A percentile compares a stretch with the other conserved stretches of the same genome.
Evolutionary conservation across 2,888 invertebrate species (phyloP).

Genomic region (Stratiomys singularior): DNA sequence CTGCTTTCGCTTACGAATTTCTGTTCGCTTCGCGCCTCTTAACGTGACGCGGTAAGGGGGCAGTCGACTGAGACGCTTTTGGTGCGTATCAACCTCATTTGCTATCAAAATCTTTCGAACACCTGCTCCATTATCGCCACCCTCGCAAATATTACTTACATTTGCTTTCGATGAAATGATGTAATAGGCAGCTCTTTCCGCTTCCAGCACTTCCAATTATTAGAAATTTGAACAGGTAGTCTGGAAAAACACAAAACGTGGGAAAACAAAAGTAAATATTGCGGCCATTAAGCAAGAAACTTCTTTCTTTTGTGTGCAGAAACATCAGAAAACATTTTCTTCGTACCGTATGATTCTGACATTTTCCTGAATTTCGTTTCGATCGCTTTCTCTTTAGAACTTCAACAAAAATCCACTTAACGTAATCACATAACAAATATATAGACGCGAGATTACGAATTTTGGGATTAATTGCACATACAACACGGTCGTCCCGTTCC

Average conservation of each 20-base stretch:
- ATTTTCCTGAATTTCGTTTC: conserved; percentile 46
- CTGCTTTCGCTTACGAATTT: conserved; percentile 23
- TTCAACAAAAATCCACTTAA: background rate
- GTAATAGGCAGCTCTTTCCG: conserved; percentile 84
- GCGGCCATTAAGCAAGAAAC: conserved; percentile 36
- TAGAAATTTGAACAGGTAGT: conserved; percentile 86
- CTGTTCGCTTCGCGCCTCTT: background rate
- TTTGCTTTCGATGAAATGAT: conserved; percentile 87
- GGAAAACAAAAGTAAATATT: conserved; percentile 30
- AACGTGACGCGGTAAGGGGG: background rate
- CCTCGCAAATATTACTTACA: conserved; percentile 71
- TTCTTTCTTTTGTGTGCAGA: conserved; percentile 9
- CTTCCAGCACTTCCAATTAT: conserved; percentile 87
- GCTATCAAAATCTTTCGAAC: conserved; percentile 29
- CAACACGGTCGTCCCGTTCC: background rate
- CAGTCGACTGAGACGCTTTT: background rate
- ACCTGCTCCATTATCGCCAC: conserved; percentile 14
- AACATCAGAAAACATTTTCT: background rate
- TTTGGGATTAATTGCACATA: conserved; percentile 2
- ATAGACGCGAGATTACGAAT: background rate
- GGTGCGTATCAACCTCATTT: conserved; percentile 22
- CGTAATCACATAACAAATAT: conserved; percentile 34
- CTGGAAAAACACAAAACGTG: conserved; percentile 66
- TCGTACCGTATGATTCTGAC: conserved; percentile 55
- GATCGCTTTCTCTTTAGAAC: background rate